phyloP scores from a whole-genome alignment of 1,140 invertebrate genomes.

The Laodelphax striatellus region DNA sequence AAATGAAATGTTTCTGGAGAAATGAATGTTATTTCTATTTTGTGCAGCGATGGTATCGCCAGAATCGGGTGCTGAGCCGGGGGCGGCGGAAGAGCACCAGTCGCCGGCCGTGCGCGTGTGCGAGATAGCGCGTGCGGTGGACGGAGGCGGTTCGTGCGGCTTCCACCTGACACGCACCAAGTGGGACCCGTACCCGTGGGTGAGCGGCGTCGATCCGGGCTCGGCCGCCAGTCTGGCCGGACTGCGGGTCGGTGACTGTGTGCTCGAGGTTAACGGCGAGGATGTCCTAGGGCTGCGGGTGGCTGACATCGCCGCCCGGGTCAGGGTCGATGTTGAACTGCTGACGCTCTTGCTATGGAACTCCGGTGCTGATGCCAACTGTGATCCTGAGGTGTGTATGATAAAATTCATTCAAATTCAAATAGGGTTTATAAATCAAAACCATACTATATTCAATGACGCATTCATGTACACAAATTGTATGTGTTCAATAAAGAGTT shows the following conservation, averaged over 20 bases:
- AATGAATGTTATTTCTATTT: no score
- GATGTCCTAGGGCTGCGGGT: slow-evolving; percentile 47
- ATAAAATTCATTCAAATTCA: not conserved
- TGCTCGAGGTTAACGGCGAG: slow-evolving; percentile 46
- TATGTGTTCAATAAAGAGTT: no score
- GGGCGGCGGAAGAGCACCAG: slow-evolving; percentile 18
- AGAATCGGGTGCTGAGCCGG: no score
- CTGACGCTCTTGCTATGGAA: slow-evolving; percentile 37
- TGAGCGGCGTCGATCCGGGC: slow-evolving; percentile 35
- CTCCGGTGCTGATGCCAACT: slow-evolving; percentile 32
- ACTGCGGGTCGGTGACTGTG: slow-evolving; percentile 44
- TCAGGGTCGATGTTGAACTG: slow-evolving; percentile 33
- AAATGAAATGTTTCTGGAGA: no score
- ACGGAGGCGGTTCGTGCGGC: slow-evolving; percentile 40
- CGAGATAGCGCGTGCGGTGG: slow-evolving; percentile 16
- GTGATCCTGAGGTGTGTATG: slow-evolving; percentile 27
- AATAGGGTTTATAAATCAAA: no score
- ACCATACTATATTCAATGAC: no score
- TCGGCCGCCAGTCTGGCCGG: slow-evolving; percentile 37
- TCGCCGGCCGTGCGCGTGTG: slow-evolving; percentile 20
- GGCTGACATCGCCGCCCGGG: slow-evolving; percentile 41
- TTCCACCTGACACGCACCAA: slow-evolving; percentile 52
- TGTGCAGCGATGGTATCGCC: no score
- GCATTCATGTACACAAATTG: no score
- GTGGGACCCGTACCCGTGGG: slow-evolving; percentile 62